Conservation (phyloP, 2,888 invertebrate genomes). For the Coelopa pilipes region DNA sequence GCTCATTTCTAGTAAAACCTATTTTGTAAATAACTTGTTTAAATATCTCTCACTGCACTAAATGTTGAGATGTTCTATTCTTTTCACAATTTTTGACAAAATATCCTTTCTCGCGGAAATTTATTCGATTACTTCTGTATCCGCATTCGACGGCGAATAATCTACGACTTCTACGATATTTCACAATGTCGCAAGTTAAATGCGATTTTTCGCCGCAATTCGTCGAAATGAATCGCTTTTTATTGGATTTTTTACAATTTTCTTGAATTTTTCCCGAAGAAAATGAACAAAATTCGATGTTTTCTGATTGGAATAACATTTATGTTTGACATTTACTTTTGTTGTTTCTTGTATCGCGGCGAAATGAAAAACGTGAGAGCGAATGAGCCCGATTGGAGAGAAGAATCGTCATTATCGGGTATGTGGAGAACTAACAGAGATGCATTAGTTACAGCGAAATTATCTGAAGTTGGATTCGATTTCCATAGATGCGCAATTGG, state of each 20-base stretch:
- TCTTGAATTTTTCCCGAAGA: conserved; percentile 47
- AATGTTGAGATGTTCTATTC: conserved; percentile 6
- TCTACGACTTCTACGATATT: conserved; percentile 42
- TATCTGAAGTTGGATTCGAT: no score
- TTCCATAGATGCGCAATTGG: no score
- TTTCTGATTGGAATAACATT: conserved; percentile 49
- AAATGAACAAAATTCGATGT: conserved; percentile 53
- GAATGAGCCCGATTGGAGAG: conserved; percentile 6
- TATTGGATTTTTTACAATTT: conserved; percentile 45
- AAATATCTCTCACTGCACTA: conserved; percentile 15
- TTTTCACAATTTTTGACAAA: conserved; percentile 41
- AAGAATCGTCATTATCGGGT: neutral
- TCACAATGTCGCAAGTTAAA: conserved; percentile 40
- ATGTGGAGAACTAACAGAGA: no score
- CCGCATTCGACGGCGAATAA: conserved; percentile 50
- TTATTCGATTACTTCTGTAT: conserved; percentile 44
- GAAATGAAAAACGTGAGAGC: conserved; percentile 11
- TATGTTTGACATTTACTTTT: conserved; percentile 48
- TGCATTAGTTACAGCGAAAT: no score
- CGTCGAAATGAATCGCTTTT: conserved; percentile 34
- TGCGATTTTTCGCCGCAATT: conserved; percentile 39
- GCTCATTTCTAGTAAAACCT: conserved; percentile 50
- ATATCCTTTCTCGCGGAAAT: conserved; percentile 40
- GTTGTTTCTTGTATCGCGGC: conserved; percentile 27
- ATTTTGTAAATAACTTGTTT: conserved; percentile 28